phyloP scores from a whole-genome alignment of 2,888 invertebrate genomes.

The Deilephila elpenor region DNA sequence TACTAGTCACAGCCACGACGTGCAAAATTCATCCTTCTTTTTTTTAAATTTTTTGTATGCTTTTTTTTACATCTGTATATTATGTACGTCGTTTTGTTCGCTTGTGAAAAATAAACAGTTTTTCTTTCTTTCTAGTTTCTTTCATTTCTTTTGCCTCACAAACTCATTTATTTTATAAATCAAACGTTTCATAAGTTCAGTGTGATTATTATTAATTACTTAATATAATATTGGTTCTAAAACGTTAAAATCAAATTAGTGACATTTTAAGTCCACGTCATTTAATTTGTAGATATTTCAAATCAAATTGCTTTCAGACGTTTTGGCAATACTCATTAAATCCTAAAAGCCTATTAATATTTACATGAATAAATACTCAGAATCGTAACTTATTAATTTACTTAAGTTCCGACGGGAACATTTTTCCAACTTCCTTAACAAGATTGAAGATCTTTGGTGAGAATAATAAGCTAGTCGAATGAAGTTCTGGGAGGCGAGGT shows the following conservation, averaged over 20 bases:
- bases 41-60: too few relatives aligned
- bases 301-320: not conserved
- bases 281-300: not conserved
- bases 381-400: conserved; percentile 9
- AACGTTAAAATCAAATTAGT: not conserved
- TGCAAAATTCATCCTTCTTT: too few relatives aligned
- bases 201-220: too few relatives aligned
- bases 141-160: too few relatives aligned
- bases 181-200: too few relatives aligned
- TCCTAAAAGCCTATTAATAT: not conserved
- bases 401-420: conserved; percentile 1
- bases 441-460: not conserved
- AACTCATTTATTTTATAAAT: too few relatives aligned
- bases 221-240: too few relatives aligned
- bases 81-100: too few relatives aligned
- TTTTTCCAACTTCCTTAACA: conserved; percentile 9
- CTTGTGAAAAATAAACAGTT: too few relatives aligned
- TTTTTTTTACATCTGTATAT: too few relatives aligned
- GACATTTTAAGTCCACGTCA: not conserved
- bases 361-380: not conserved
- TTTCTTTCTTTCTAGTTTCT: too few relatives aligned
- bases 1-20: too few relatives aligned
- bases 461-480: not conserved
- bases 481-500: not conserved
- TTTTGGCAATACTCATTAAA: not conserved